Percentiles rank a stretch among this genome's conserved stretches.
These are phyloP conservation scores for Esox lucius DNA, from an alignment of 2,797 vertebrate species.

Conservation along the genomic window DNA sequence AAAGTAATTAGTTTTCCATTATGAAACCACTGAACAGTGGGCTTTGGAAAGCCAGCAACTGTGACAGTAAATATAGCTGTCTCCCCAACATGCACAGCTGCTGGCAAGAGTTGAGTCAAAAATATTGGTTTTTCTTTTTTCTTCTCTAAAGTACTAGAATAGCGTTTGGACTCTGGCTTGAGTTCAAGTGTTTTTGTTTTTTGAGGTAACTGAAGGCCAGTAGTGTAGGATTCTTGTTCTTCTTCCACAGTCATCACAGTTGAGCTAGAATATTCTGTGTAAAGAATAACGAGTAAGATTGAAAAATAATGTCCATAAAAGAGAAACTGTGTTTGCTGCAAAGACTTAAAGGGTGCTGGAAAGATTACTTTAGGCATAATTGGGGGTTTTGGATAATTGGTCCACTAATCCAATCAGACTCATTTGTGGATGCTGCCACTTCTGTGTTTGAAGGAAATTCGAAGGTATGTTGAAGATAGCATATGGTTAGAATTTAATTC, in stretches of 20 bases:
- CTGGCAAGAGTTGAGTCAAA: conserved; percentile 75
- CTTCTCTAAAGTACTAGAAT: conserved; percentile 78
- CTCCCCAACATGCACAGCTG: conserved; percentile 77
- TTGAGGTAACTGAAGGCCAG: conserved; percentile 78
- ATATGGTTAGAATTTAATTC: too few relatives aligned
- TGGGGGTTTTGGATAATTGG: too few relatives aligned
- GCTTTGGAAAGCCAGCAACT: conserved; percentile 81
- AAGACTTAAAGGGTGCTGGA: conserved; percentile 18
- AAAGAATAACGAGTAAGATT: conserved; percentile 80
- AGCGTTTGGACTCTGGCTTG: conserved; percentile 83
- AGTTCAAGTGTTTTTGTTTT: conserved; percentile 92
- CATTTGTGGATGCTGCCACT: too few relatives aligned
- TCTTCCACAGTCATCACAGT: conserved; percentile 84
- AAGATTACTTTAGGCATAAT: conserved; percentile 21
- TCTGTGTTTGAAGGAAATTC: too few relatives aligned
- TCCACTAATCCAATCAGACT: too few relatives aligned
- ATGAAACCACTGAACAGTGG: conserved; percentile 88
- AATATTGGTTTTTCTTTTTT: conserved; percentile 86
- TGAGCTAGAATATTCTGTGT: conserved; percentile 87
- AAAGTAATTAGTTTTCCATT: conserved; percentile 74
- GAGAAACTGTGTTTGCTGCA: conserved; percentile 26
- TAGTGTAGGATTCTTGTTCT: conserved; percentile 83
- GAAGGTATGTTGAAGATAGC: too few relatives aligned
- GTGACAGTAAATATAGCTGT: conserved; percentile 81
- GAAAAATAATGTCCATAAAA: conserved; percentile 60